Conservation (phyloP, 2,113 vertebrate genomes). For the Oryzias javanicus region DNA sequence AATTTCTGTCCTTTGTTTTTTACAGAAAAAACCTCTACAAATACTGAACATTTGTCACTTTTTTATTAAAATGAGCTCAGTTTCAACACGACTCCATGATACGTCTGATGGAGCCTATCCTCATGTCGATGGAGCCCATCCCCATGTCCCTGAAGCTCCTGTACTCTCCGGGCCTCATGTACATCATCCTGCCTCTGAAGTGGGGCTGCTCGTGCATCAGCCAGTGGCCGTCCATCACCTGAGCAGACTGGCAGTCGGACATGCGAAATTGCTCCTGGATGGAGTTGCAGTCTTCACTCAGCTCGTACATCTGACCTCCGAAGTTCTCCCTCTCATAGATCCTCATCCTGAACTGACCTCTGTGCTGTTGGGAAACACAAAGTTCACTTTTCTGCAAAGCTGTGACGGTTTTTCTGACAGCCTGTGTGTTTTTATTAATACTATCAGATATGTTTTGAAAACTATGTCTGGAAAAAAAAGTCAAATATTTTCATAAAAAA, state of each 20-base stretch:
- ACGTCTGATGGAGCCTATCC: slow-evolving; percentile 64
- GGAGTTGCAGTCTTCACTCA: slow-evolving; percentile 70
- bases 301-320: slow-evolving; percentile 69
- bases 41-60: no score
- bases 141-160: slow-evolving; percentile 66
- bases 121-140: slow-evolving; percentile 58
- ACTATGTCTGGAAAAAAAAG: no score
- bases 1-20: no score
- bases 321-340: slow-evolving; percentile 77
- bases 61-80: no score
- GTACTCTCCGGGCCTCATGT: slow-evolving; percentile 75
- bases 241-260: slow-evolving; percentile 70
- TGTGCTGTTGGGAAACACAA: slow-evolving; percentile 55
- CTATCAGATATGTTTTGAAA: no score
- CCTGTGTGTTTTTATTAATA: no score
- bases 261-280: slow-evolving; percentile 62
- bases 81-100: slow-evolving; percentile 67
- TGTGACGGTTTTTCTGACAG: no score
- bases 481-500: no score
- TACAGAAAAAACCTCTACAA: no score
- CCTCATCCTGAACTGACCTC: slow-evolving; percentile 70
- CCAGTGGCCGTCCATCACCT: slow-evolving; percentile 81
- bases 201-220: slow-evolving; percentile 77
- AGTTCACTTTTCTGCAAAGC: neutral
- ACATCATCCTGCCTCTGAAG: slow-evolving; percentile 72